Percentiles rank a stretch among this genome's conserved stretches.
These are phyloP conservation scores for Julus scanicus DNA, from an alignment of 2,888 invertebrate genomes.

Conservation along the genomic window DNA sequence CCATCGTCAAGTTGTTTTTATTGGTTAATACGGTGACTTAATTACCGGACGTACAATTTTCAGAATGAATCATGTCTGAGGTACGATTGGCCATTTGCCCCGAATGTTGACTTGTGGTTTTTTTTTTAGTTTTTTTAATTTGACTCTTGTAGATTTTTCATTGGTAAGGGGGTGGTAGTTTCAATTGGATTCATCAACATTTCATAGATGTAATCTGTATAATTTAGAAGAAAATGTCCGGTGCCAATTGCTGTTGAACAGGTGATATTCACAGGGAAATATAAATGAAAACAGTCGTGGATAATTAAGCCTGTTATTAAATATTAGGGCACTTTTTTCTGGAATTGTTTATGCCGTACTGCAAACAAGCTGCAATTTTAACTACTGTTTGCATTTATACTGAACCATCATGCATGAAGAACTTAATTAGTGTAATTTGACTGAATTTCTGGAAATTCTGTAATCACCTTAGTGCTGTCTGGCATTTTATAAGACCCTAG, in stretches of 20 bases:
- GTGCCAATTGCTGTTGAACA: conserved; percentile 4
- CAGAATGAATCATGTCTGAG: background rate
- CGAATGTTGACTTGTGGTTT: no score
- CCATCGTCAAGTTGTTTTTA: background rate
- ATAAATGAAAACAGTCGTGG: background rate
- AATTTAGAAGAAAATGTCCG: conserved; percentile 5
- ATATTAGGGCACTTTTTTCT: background rate
- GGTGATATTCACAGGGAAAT: conserved; percentile 7
- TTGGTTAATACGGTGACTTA: conserved; percentile 4
- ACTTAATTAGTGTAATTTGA: no score
- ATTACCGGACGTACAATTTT: conserved; percentile 3
- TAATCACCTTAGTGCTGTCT: no score
- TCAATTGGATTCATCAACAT: background rate
- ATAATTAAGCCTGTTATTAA: conserved; percentile 22
- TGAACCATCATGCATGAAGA: no score
- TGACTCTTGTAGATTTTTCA: background rate
- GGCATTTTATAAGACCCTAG: no score
- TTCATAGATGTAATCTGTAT: background rate
- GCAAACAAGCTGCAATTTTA: no score
- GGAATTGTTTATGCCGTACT: background rate
- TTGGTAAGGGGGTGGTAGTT: conserved; percentile 12
- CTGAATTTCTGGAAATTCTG: no score
- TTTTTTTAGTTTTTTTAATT: background rate
- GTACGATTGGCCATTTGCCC: background rate
- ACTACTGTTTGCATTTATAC: background rate